Conservation (phyloP, 2,888 invertebrate species). For the Diaprepes abbreviatus region DNA sequence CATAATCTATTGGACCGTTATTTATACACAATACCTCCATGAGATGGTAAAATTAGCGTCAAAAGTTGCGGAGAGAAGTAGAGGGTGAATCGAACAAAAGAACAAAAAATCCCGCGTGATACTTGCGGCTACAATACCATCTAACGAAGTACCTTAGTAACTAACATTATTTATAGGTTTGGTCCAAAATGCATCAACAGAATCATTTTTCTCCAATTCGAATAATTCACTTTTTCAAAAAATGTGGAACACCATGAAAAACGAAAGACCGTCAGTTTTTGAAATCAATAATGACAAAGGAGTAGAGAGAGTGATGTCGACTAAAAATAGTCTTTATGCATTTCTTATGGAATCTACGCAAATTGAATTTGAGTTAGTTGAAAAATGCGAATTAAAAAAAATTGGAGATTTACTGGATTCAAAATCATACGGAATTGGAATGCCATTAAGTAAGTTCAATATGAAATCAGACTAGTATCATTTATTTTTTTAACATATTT, state of each 20-base stretch:
- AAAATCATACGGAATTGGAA: conserved; percentile 94
- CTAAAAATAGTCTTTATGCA: conserved; percentile 87
- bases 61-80: no score
- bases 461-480: neutral
- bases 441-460: conserved; percentile 83
- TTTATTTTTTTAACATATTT: neutral
- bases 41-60: no score
- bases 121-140: no score
- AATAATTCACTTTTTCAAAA: conserved; percentile 59
- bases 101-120: no score
- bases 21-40: no score
- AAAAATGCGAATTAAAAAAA: conserved; percentile 87
- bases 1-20: no score
- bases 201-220: conserved; percentile 86
- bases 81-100: no score
- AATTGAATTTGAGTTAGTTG: conserved; percentile 91
- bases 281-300: conserved; percentile 85
- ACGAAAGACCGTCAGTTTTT: conserved; percentile 85
- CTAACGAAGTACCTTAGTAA: no score
- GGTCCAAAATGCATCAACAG: conserved; percentile 90
- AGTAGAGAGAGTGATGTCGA: conserved; percentile 84
- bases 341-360: conserved; percentile 97
- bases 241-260: conserved; percentile 76
- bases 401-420: conserved; percentile 86
- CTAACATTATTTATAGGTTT: conserved; percentile 58